Evolutionary conservation across 2,888 invertebrate species (phyloP).

Genomic region (Euspilapteryx auroguttella): DNA sequence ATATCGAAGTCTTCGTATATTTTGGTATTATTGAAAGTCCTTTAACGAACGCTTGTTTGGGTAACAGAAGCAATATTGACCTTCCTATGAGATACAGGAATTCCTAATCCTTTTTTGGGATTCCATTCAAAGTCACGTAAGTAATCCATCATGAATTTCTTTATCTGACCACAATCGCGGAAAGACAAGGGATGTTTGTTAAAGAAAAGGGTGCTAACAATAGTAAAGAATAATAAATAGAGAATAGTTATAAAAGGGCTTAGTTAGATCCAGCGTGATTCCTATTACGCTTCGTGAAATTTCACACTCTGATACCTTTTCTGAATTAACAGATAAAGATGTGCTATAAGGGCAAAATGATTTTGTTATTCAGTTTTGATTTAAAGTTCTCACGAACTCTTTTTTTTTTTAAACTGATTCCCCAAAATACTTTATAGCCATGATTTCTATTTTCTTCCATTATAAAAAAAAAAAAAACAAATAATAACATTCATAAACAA

Average conservation of each 20-base stretch:
- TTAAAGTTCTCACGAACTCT: constrained; percentile 2
- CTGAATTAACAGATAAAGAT: constrained; percentile 18
- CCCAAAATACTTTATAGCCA: too few species aligned
- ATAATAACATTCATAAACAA: too few species aligned
- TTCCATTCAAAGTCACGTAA: neutral
- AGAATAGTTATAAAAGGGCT: too few species aligned
- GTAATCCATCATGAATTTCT: too few species aligned
- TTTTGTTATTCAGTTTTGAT: neutral
- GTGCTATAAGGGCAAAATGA: neutral
- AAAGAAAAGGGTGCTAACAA: constrained; percentile 48
- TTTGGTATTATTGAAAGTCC: too few species aligned
- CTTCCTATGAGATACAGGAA: too few species aligned
- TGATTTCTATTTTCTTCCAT: too few species aligned
- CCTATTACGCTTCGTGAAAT: constrained; percentile 30
- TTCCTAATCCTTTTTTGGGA: too few species aligned
- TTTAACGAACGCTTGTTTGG: too few species aligned
- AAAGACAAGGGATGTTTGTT: constrained; percentile 31
- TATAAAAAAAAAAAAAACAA: neutral
- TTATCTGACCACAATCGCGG: constrained; percentile 41
- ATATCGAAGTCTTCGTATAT: too few species aligned
- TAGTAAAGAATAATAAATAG: constrained; percentile 7
- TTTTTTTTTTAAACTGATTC: too few species aligned
- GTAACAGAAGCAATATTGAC: too few species aligned
- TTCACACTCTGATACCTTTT: constrained; percentile 46
- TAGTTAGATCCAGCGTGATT: constrained; percentile 4